Percentiles rank a stretch among this genome's conserved stretches.
These are phyloP conservation scores for Caenorhabditis wallacei DNA, from an alignment of 2,888 invertebrate genomes.

Conservation along the genomic window DNA sequence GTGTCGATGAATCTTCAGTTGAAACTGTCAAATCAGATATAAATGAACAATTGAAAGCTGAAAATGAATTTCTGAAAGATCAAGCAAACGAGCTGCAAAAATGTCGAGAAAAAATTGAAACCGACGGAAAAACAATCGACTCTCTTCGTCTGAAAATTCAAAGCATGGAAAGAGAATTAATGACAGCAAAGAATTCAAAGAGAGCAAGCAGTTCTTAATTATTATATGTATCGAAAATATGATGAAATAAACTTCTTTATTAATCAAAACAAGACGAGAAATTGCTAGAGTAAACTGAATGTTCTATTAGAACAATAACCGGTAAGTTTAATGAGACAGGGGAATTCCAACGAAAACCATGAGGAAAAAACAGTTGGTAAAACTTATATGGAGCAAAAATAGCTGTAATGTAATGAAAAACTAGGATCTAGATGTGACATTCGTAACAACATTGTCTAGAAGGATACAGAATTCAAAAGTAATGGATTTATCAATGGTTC, in stretches of 20 bases:
- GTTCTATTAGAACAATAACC: no score
- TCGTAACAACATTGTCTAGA: not conserved
- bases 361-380: not conserved
- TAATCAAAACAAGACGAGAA: not conserved
- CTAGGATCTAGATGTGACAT: no score
- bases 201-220: constrained; percentile 59
- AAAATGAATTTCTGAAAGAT: constrained; percentile 63
- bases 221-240: not conserved
- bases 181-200: constrained; percentile 44
- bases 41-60: constrained; percentile 54
- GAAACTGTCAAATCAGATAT: constrained; percentile 25
- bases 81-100: constrained; percentile 54
- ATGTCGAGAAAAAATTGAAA: constrained; percentile 51
- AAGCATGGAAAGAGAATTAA: constrained; percentile 51
- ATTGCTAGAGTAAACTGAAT: no score
- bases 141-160: constrained; percentile 33
- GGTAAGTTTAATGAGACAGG: no score
- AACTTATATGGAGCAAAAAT: no score
- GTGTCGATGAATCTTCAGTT: constrained; percentile 21
- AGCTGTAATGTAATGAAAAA: no score
- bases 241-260: constrained; percentile 8
- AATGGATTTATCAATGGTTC: constrained; percentile 9
- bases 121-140: constrained; percentile 45
- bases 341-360: not conserved
- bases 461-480: not conserved